Base-by-base conservation (phyloP, 2,797 vertebrate genomes). In the Thripadectes ignobilis region DNA sequence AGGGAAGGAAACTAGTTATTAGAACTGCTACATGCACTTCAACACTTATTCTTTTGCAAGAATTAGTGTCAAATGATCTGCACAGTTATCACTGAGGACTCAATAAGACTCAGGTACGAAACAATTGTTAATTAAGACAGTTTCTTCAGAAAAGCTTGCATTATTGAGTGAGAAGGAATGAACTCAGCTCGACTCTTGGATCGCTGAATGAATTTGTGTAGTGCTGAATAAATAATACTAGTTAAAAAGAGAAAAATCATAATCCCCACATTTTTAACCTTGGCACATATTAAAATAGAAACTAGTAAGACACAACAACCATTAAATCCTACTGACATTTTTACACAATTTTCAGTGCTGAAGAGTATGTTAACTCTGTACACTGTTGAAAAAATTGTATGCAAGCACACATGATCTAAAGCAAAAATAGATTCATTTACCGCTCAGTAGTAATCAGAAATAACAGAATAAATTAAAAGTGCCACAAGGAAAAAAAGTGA, bases 21-120 rank as follows among this genome's bases (percentile, higher is more conserved):
- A 48, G n/a, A 93, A 75, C 43, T 8, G 19, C 45, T 75, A 32
- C 0, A 1, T 30, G 72, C 63, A 62, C 88, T 75, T 89, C 58
- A 69, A 57, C 62, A 69, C 10, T 77, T 68, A 48, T 3, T 78
- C n/a, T 78, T 75, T 36, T 16, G 10, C 34, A 55, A 80, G 46
- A 88, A 84, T 43, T 72, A 65, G 43, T 84, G 79, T 94, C 92
- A 94, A 46, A 68, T 66, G 62, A 88, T 66, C 82, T 69, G 46
- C 8, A 26, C 11, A 38, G 69, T 67, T 69, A 76, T 19, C 4
- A 1, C 43, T 23, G 55, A 83, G n/a, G 46, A 67, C 30, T 52
- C 9, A 2, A 38, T 72, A 87, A 89, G 67, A 29, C 46, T 91
- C 0, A 0, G 32, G 34, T 54, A 71, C 0, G 1, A 63, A 17